phyloP scores from a whole-genome alignment of 1,140 invertebrate genomes.

The Drosophila bocki region DNA sequence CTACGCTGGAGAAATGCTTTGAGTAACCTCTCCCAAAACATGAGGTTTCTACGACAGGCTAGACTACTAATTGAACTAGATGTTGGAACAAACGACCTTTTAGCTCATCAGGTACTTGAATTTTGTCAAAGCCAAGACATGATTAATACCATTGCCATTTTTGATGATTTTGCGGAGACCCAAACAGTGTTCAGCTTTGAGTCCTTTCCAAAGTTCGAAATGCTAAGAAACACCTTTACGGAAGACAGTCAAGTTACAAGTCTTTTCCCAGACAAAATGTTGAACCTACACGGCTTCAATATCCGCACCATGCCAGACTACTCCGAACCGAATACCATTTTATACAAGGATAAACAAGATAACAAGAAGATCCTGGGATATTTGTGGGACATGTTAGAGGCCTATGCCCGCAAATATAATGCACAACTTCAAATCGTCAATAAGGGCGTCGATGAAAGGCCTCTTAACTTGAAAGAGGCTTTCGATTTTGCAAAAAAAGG shows the following conservation, averaged over 20 bases:
- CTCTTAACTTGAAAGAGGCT: slow-evolving; percentile 37
- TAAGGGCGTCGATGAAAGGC: neutral
- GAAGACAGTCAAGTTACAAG: neutral
- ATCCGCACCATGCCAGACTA: slow-evolving; percentile 54
- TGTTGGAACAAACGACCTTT: neutral
- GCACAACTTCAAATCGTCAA: slow-evolving; percentile 30
- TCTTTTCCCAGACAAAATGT: slow-evolving; percentile 48
- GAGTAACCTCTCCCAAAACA: neutral
- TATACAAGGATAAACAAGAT: slow-evolving; percentile 31
- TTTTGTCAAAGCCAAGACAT: slow-evolving; percentile 37
- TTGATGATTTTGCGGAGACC: slow-evolving; percentile 16
- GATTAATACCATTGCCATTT: slow-evolving; percentile 42
- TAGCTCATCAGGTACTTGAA: slow-evolving; percentile 16
- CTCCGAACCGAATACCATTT: slow-evolving; percentile 61
- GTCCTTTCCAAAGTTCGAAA: slow-evolving; percentile 34
- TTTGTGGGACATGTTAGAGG: slow-evolving; percentile 57
- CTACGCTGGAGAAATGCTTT: slow-evolving; percentile 32
- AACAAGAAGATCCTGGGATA: slow-evolving; percentile 45
- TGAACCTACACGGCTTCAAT: slow-evolving; percentile 14
- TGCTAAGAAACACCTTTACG: slow-evolving; percentile 10
- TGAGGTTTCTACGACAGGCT: slow-evolving; percentile 41
- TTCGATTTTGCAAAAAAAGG: slow-evolving; percentile 36
- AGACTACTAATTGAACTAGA: slow-evolving; percentile 52
- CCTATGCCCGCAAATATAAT: slow-evolving; percentile 44
- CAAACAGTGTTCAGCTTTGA: slow-evolving; percentile 30